These are phyloP conservation scores for Sceliomorpha sp. DNA, from an alignment of 2,888 invertebrate species.

Conservation along the genomic window DNA sequence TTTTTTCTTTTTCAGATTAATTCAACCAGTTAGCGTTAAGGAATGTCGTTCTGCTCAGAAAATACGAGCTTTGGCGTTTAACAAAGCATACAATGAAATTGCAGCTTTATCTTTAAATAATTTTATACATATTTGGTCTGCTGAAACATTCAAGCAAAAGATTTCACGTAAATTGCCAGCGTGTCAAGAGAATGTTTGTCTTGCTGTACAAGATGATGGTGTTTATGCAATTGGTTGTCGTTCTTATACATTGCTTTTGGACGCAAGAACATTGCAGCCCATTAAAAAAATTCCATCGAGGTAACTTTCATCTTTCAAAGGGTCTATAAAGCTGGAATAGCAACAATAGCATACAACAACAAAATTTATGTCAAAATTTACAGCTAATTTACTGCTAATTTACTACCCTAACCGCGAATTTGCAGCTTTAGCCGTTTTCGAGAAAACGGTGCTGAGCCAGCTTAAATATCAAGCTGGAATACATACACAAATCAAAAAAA, in stretches of 20 bases:
- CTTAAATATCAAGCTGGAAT: no score
- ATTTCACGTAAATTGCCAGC: constrained; percentile 92
- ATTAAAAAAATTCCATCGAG: constrained; percentile 79
- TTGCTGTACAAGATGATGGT: constrained; percentile 92
- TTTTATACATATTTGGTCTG: constrained; percentile 96
- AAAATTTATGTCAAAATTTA: no score
- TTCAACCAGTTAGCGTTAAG: constrained; percentile 85
- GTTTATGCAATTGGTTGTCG: constrained; percentile 97
- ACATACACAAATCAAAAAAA: no score
- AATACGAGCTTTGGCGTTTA: constrained; percentile 93
- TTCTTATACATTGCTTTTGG: constrained; percentile 93
- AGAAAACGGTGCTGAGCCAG: no score
- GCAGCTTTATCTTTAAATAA: constrained; percentile 95
- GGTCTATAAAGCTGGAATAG: no score
- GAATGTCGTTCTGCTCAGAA: constrained; percentile 90
- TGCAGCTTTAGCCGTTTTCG: no score
- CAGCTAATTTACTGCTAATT: no score
- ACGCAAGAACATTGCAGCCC: constrained; percentile 91
- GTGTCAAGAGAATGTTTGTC: constrained; percentile 95
- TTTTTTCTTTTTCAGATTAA: constrained; percentile 71
- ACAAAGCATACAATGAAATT: constrained; percentile 91
- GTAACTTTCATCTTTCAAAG: no score
- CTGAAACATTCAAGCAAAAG: constrained; percentile 93
- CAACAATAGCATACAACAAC: no score
- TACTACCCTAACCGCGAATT: no score